Evolutionary conservation across 2,113 vertebrate genomes (phyloP).

Genomic region (Ctenomys sociabilis): DNA sequence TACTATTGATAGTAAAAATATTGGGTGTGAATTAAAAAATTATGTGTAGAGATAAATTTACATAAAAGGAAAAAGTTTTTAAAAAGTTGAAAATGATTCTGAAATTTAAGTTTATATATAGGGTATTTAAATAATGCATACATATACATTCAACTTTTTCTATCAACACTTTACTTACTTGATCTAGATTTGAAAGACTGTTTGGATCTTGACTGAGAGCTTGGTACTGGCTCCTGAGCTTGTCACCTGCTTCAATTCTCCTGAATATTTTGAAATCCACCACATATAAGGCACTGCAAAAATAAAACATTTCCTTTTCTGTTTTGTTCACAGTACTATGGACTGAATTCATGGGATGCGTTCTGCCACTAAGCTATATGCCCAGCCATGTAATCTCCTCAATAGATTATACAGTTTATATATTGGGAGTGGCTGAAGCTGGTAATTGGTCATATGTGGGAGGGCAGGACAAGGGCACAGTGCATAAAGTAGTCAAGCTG

Average conservation of each 20-base stretch:
- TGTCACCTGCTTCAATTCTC: conserved; percentile 96
- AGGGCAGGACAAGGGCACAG: no score
- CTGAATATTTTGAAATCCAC: conserved; percentile 98
- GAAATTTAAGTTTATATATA: neutral
- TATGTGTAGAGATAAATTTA: neutral
- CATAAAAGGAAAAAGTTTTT: neutral
- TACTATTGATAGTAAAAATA: neutral
- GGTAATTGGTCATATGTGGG: no score
- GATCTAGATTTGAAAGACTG: conserved; percentile 97
- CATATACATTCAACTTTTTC: neutral
- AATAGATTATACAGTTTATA: neutral
- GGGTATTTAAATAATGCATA: neutral
- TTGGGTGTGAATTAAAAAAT: neutral
- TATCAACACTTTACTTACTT: conserved; percentile 85
- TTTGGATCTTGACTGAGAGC: conserved; percentile 97
- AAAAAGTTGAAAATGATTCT: neutral
- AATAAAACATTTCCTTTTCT: neutral
- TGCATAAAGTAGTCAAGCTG: no score
- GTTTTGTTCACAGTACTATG: neutral
- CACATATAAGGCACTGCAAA: conserved; percentile 94
- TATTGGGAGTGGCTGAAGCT: no score
- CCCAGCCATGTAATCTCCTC: neutral
- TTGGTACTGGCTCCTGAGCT: conserved; percentile 96
- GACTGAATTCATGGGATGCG: neutral
- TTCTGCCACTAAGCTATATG: neutral